phyloP scores from a whole-genome alignment of 2,797 vertebrate genomes.

The Sebastolobus altivelis region DNA sequence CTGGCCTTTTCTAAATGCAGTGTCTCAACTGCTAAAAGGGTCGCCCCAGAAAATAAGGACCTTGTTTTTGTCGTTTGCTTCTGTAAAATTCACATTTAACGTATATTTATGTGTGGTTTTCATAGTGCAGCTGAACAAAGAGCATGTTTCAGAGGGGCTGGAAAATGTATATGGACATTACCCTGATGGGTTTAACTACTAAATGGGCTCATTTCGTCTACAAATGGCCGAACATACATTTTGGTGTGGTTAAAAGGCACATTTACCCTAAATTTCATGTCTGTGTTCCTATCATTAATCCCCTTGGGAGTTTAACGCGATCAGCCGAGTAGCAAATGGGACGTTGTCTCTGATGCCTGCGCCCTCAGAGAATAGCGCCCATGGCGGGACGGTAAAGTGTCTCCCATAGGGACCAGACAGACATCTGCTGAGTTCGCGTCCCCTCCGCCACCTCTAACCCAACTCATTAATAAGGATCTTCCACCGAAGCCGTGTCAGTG shows the following conservation, averaged over 20 bases:
- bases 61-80: not conserved
- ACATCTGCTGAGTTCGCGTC: slow-evolving; percentile 70
- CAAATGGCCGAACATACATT: slow-evolving; percentile 41
- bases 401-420: slow-evolving; percentile 52
- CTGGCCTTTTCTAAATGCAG: not conserved
- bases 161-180: slow-evolving; percentile 5
- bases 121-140: slow-evolving; percentile 7
- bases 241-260: slow-evolving; percentile 53
- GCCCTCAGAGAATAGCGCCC: slow-evolving; percentile 57
- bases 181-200: slow-evolving; percentile 14
- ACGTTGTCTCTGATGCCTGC: slow-evolving; percentile 50
- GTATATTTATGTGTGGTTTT: slow-evolving; percentile 13
- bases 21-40: slow-evolving; percentile 5
- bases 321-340: slow-evolving; percentile 64
- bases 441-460: slow-evolving; percentile 47
- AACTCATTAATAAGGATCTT: slow-evolving; percentile 60
- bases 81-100: not conserved
- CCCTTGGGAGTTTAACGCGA: slow-evolving; percentile 47
- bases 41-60: not conserved
- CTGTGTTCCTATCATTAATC: slow-evolving; percentile 55
- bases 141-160: slow-evolving; percentile 5
- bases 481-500: slow-evolving; percentile 32
- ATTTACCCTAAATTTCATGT: slow-evolving; percentile 57
- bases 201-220: slow-evolving; percentile 35
- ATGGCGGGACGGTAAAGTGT: slow-evolving; percentile 47